Evolutionary conservation across 2,113 vertebrate genomes (phyloP).

Genomic region (Bos taurus): ARS-UCD2.0 NC_037349.1:54716501-54717000

Average conservation of each 20-base stretch:
- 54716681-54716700: neutral
- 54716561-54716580: neutral
- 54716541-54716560: neutral
- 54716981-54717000: neutral
- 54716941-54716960: neutral
- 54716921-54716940: neutral
- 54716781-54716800: neutral
- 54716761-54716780: neutral
- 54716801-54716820: neutral
- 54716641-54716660: neutral
- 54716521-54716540: neutral
- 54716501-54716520: neutral
- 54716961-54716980: neutral
- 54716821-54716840: neutral
- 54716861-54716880: neutral
- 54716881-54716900: neutral
- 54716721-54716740: neutral
- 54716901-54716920: neutral
- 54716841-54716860: neutral
- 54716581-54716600: neutral
- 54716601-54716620: neutral
- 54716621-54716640: neutral
- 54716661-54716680: neutral
- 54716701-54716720: neutral
- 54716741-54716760: neutral